Base-by-base conservation (phyloP, 2,888 invertebrate genomes). In the Geotrupes spiniger region DNA sequence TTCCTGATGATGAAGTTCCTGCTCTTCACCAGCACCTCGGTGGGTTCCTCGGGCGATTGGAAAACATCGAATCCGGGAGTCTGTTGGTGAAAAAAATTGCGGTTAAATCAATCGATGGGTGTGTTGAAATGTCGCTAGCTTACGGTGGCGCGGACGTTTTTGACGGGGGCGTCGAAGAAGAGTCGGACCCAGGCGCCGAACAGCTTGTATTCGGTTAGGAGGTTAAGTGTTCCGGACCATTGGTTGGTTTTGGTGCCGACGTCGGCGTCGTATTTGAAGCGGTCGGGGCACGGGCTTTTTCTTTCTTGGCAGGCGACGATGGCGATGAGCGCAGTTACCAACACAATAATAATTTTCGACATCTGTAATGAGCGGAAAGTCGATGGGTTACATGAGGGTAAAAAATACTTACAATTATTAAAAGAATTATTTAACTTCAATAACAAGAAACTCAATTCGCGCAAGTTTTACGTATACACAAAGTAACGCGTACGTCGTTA, bases 181-280 rank as follows among this genome's bases (percentile, higher is more conserved):
- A 66, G 46, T 29, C 66, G 54, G 39, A 62, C 51, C 66, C 66
- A 67, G 14, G 64, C 48, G 14, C 67, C 67, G 21, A 58, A 53
- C 9, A 67, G 56, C 40, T 63, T 61, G 15, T 56, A 49, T 16
- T 63, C 61, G 11, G 63, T 54, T 37, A 54, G 41, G 17, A 65
- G 46, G 36, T 57, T 53, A 9, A 66, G 33, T 14, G 49, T 57
- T 43, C 61, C 66, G 9, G 51, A 56, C 63, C 63, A 61, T 3
- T 46, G 36, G 9, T 33, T 36, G 10, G 29, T 29, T 25, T 61
- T 36, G n/a, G n/a, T n/a, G 3, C 21, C 21, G 21, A 21, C 4
- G 41, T 59, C 53, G 14, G 50, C 17, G n/a, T 61, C 60, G 49
- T 65, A 65, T 15, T 54, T 55, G 52, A 67, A 64, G 17, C 58